Conservation (phyloP, 1,140 invertebrate genomes). For the Diploscapter pachys region DNA sequence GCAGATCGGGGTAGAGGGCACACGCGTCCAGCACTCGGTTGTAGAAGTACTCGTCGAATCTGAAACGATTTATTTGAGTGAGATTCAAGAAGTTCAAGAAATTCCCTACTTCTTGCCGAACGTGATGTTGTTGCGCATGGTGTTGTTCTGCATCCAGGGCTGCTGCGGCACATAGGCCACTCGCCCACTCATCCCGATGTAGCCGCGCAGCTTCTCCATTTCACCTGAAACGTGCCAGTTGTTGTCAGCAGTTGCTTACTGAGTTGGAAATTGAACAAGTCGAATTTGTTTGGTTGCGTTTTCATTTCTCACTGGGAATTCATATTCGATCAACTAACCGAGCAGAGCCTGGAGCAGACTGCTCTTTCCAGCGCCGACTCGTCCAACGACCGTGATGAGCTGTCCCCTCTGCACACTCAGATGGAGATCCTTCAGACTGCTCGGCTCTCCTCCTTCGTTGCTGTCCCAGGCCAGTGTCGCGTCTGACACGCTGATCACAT, state of each 20-base stretch:
- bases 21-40: conserved; percentile 62
- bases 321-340: not conserved
- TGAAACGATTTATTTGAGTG: no score
- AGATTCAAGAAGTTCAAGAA: no score
- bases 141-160: conserved; percentile 78
- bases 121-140: conserved; percentile 76
- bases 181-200: conserved; percentile 65
- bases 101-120: conserved; percentile 66
- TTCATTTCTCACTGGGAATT: no score
- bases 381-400: conserved; percentile 74
- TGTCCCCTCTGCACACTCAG: conserved; percentile 62
- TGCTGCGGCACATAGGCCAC: conserved; percentile 80
- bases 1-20: conserved; percentile 69
- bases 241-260: not conserved
- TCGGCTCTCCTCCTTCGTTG: not conserved
- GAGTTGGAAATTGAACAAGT: not conserved
- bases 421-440: conserved; percentile 30
- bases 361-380: conserved; percentile 76
- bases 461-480: conserved; percentile 43
- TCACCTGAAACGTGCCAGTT: conserved; percentile 34
- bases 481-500: conserved; percentile 43
- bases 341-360: conserved; percentile 60
- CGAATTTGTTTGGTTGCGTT: not conserved
- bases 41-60: conserved; percentile 55
- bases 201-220: conserved; percentile 48